Base-by-base conservation (phyloP, 2,888 invertebrate genomes). In the Tenthredo mesomela region DNA sequence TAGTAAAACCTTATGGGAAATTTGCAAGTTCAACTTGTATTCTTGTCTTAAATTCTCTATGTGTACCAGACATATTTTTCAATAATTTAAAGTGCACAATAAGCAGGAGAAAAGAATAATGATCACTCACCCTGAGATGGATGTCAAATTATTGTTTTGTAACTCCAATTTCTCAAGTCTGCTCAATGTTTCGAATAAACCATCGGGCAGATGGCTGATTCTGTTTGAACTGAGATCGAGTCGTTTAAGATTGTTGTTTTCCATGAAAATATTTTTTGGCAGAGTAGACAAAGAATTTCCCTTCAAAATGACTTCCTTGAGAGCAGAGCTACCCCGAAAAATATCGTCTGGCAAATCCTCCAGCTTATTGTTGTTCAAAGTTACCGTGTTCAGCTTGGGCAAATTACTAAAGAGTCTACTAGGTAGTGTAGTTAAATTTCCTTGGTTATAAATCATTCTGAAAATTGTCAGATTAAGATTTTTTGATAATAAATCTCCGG, bases 191-290 rank as follows among this genome's bases (percentile, higher is more conserved):
- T 92, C 92, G 90, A 97, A 96, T 78, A 96, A 88, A 78, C 93
- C 94, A 58, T 95, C 94, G 25, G 95, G 95, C 84, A 97, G 92
- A 37, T 92, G 93, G 58, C 90, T 93, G 10, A 98, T 89, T 78
- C 94, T 93, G 92, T 98, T 98, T 86, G 94, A 93, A 86, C 95
- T 95, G 84, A 98, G 92, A 89, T 96, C 95, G 85, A 98, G 93
- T 65, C 94, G 94, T 7, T 94, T 89, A 10, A 98, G 93, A 78
- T 95, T 95, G 6, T 93, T 94, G 91, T 96, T 95, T 89, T 96
- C 95, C 37, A 94, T 94, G 87, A 97, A 95, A 50, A 97, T 93
- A 47, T 95, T 92, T 40, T 93, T 93, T 0, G 97, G 96, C 84
- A 98, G 91, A 2, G 90, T 90, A 1, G 87, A 85, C 10, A 94